These are phyloP conservation scores for Aythya baeri DNA, from an alignment of 2,113 vertebrate species.

Conservation along the genomic window DNA sequence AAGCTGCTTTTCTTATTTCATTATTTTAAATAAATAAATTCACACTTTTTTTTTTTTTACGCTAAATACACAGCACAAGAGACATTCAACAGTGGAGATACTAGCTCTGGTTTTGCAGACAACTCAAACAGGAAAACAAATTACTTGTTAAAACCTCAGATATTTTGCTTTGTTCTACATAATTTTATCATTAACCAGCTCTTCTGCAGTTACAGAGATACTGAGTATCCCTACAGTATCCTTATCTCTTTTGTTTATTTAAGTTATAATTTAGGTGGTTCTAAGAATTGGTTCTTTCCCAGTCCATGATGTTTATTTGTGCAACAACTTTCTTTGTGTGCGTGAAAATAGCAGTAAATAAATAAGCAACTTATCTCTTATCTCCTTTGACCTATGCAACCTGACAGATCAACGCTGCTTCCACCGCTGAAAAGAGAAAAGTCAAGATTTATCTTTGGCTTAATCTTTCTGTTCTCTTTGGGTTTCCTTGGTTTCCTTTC, in stretches of 20 bases:
- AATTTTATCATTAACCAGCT: background rate
- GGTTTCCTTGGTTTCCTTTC: background rate
- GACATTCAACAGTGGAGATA: background rate
- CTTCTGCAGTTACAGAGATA: background rate
- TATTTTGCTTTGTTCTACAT: background rate
- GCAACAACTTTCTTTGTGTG: background rate
- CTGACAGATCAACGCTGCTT: background rate
- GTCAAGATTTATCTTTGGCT: background rate
- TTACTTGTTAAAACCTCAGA: background rate
- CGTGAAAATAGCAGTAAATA: background rate
- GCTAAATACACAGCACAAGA: constrained; percentile 26
- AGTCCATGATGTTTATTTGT: background rate
- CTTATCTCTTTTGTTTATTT: background rate
- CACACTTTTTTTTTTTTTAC: constrained; percentile 4
- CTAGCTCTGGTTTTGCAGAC: background rate
- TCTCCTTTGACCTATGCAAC: background rate
- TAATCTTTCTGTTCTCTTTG: background rate
- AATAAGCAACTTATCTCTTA: background rate
- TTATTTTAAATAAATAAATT: constrained; percentile 11
- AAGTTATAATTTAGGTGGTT: background rate
- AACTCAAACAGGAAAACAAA: constrained; percentile 24
- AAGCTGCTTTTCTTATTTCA: background rate
- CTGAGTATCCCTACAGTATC: background rate
- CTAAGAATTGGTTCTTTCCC: background rate
- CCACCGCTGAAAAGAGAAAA: background rate